Base-by-base conservation (phyloP, 2,888 invertebrate genomes). In the Melikaiella ostensackeni region DNA sequence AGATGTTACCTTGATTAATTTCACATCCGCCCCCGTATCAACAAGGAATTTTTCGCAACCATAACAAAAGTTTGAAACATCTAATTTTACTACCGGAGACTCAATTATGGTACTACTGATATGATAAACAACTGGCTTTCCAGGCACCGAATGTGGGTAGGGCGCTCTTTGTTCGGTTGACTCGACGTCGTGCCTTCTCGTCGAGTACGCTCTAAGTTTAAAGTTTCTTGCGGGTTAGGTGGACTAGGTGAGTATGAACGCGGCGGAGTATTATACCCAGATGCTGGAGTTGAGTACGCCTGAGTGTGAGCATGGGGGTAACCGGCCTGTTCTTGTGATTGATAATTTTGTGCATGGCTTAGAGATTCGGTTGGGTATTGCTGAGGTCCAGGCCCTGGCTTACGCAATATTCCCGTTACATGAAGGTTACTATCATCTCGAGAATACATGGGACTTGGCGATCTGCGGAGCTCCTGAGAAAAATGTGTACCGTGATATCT, bases 131-230 rank as follows among this genome's bases (percentile, higher is more conserved):
- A 24, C 57, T 57, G 57, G 21, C 24, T 57, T 3, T 79, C 64
- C 0, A 79, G 35, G 42, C 77, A 77, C 62, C 78, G 77, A 16
- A 80, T 77, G 1, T 55, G 70, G 9, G 79, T 6, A 19, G 70
- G 80, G 80, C 8, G 8, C 7, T 9, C 8, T 35, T 35, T 1
- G 8, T 8, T 8, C 35, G 0, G 35, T 1, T 8, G 35, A 35
- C 35, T 35, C 35, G 8, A 35, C 8, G 79, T 7, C 19, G 70
- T 79, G 79, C 80, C 79, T 76, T 77, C 66, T 9, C 11, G 19
- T 19, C 50, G 77, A 59, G 38, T 27, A 9, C 50, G 35, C 1
- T 21, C n/a, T 0, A 46, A 63, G 78, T 80, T 78, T 77, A 76
- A 80, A 76, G 75, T 8, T 8, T 70, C 50, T 7, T 57, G 1